Percentiles rank a stretch among this genome's conserved stretches.
Evolutionary conservation across 2,113 vertebrate genomes (phyloP).

Genomic region (Myotis lucifugus): DNA sequence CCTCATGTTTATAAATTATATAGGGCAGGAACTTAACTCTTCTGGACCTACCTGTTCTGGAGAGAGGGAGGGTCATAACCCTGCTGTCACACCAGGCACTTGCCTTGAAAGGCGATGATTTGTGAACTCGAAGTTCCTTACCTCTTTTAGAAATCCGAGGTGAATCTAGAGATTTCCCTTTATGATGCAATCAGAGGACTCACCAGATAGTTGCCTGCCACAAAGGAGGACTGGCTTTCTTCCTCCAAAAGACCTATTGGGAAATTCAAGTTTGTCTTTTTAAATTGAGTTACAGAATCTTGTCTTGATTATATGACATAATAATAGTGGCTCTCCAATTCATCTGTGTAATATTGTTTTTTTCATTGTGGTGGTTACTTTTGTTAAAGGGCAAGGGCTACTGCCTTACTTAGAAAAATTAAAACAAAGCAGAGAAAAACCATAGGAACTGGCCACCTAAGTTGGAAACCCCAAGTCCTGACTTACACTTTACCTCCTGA

Average conservation of each 20-base stretch:
- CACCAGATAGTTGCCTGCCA: conserved; percentile 31
- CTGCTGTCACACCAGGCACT: conserved; percentile 62
- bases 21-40: conserved; percentile 77
- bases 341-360: conserved; percentile 52
- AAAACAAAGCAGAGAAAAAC: not conserved
- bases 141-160: conserved; percentile 64
- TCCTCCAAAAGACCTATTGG: conserved; percentile 6
- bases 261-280: conserved; percentile 58
- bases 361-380: conserved; percentile 34
- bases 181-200: conserved; percentile 62
- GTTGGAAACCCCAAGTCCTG: conserved; percentile 33
- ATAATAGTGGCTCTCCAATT: conserved; percentile 57
- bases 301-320: conserved; percentile 67
- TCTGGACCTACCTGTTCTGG: conserved; percentile 79
- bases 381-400: not conserved
- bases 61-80: conserved; percentile 78
- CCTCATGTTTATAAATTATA: conserved; percentile 82
- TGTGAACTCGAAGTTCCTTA: conserved; percentile 57
- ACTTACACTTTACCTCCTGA: not conserved
- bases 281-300: conserved; percentile 56
- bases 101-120: conserved; percentile 71
- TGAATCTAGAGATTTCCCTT: conserved; percentile 64
- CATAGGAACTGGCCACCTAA: not conserved
- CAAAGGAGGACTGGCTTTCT: not conserved
- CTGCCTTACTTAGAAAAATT: conserved; percentile 49